A percentile compares a stretch with the other conserved stretches of the same genome.
Conservation (phyloP, 2,888 invertebrate genomes). For the Acronicta leporina region DNA sequence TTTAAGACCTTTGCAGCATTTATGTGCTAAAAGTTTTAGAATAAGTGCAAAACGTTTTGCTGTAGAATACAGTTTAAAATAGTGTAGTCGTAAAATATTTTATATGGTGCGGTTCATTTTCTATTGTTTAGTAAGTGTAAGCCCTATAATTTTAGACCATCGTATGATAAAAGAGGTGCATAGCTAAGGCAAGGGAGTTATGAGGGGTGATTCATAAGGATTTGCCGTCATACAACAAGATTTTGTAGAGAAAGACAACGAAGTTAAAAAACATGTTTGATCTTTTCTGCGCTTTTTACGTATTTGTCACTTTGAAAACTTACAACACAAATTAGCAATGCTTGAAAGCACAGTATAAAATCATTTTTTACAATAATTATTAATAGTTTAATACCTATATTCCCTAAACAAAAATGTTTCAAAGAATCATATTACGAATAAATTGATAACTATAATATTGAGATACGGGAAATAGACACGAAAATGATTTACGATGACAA, state of each 20-base stretch:
- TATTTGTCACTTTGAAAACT: too few species aligned
- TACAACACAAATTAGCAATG: too few species aligned
- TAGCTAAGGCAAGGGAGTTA: not conserved
- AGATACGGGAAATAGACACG: conserved; percentile 16
- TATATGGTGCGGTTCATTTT: conserved; percentile 8
- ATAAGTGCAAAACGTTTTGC: conserved; percentile 3
- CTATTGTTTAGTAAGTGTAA: not conserved
- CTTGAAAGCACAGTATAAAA: not conserved
- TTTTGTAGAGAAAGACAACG: too few species aligned
- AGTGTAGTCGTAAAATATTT: not conserved
- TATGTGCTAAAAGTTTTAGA: conserved; percentile 11
- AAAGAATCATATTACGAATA: conserved; percentile 6
- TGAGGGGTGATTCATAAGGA: too few species aligned
- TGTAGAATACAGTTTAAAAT: conserved; percentile 2
- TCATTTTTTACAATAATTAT: not conserved
- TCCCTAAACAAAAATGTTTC: conserved; percentile 1
- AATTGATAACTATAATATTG: conserved; percentile 30
- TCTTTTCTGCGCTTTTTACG: too few species aligned
- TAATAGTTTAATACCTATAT: not conserved
- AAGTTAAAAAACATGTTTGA: too few species aligned
- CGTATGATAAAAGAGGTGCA: not conserved
- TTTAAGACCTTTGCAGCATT: conserved; percentile 2
- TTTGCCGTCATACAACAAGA: too few species aligned
- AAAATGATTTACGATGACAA: conserved; percentile 36
- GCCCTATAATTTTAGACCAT: not conserved